Evolutionary conservation across 2,113 vertebrate species (phyloP).

Genomic region (Bubo bubo): DNA sequence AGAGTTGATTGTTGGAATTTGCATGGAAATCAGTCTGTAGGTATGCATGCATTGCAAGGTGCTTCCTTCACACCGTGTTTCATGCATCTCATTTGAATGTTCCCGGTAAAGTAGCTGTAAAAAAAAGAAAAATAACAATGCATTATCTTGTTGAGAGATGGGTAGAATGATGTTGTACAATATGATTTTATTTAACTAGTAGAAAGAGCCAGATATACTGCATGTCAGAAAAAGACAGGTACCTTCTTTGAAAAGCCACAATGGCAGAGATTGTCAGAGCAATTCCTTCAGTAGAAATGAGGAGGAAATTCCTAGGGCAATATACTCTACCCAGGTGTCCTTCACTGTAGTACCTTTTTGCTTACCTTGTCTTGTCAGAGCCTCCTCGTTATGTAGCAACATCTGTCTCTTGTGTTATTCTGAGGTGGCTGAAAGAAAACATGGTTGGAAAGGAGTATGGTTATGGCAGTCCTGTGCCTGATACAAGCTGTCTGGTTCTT

Average conservation of each 20-base stretch:
- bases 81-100: not conserved
- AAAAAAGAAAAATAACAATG: not conserved
- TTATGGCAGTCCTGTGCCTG: not conserved
- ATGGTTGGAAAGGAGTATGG: not conserved
- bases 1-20: not conserved
- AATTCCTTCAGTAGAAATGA: not conserved
- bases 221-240: not conserved
- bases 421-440: not conserved
- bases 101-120: not conserved
- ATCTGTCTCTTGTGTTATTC: not conserved
- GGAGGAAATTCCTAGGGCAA: not conserved
- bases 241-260: not conserved
- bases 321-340: not conserved
- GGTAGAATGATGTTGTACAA: not conserved
- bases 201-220: not conserved
- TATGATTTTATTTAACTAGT: not conserved
- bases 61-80: not conserved
- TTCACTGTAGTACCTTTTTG: not conserved
- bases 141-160: not conserved
- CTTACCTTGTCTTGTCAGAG: not conserved
- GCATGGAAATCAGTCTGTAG: not conserved
- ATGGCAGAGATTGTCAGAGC: not conserved
- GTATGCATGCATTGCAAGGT: not conserved
- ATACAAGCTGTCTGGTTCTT: not conserved
- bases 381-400: not conserved